Evolutionary conservation across 92 coral and sea anemone species (phyloP), one percentile per base, ranked within the genome.

Genomic region (Palythoa heliodiscus): DNA sequence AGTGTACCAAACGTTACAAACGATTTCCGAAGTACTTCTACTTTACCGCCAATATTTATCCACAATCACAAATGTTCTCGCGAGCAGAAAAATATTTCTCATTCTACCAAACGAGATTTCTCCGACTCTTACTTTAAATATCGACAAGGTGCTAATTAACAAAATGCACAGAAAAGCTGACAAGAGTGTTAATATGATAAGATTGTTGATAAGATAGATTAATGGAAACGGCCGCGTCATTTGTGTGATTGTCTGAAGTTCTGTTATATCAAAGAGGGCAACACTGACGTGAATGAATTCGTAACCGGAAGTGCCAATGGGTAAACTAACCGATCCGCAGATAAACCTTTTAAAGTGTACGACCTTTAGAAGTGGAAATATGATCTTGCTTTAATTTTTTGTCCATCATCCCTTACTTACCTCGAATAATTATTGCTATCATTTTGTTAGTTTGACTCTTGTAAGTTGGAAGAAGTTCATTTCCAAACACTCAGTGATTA

Each of bases 211-310:
- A 80, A 64, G 84, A 66, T 43, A 80, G 24, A 5, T 22, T 50
- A 25, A 63, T 19, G 60, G 55, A 73, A 80, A 66, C 40, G 73
- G 23, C 61, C 72, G 71, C 83, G 73, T 80, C 61, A 80, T 16
- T 80, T 80, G 23, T 16, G 22, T 38, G 50, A 20, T 64, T 20
- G 84, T 66, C 84, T 64, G 84, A 40, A 17, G 37, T 61, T 20
- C 71, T 80, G 84, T 43, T 43, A 43, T 43, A 43, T 43, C 79
- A 58, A 75, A 52, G 55, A 48, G 7, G 72, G 22, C 73, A 68
- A 20, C 73, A 73, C 84, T 80, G 84, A 80, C 84, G 73, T 80
- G 74, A 80, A 66, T 80, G 58, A 23, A 80, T 80, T 80, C 72
- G 48, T 52, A 43, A 80, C 23, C 84, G 84, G 84, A 80, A 66